These are phyloP conservation scores for Rhingia rostrata DNA, from an alignment of 2,888 invertebrate species.

Conservation along the genomic window DNA sequence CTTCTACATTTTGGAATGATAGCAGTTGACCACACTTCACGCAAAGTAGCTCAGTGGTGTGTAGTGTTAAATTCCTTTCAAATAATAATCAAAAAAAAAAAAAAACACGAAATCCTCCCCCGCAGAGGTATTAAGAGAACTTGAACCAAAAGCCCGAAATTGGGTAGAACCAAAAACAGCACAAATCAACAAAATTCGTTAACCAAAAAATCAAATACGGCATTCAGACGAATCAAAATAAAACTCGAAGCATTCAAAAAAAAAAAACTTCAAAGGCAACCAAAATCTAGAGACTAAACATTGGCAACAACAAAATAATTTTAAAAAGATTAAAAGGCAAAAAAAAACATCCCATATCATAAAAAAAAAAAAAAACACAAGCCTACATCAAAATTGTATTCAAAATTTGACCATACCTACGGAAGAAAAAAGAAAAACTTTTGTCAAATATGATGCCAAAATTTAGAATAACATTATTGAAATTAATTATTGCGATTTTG, in stretches of 20 bases:
- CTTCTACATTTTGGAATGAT: conserved; percentile 91
- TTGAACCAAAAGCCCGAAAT: conserved; percentile 43
- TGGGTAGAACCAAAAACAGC: conserved; percentile 34
- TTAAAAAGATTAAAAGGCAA: neutral
- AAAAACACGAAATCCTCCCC: conserved; percentile 49
- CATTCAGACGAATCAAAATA: neutral
- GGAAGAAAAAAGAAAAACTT: neutral
- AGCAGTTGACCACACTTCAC: conserved; percentile 78
- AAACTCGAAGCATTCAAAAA: neutral
- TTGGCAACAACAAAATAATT: neutral
- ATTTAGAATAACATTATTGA: conserved; percentile 25
- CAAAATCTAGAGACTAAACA: no score
- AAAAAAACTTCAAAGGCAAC: no score
- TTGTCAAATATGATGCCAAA: conserved; percentile 26
- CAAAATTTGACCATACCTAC: conserved; percentile 12
- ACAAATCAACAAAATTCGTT: conserved; percentile 1
- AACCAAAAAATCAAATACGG: conserved; percentile 25
- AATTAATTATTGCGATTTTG: conserved; percentile 49
- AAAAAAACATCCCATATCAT: conserved; percentile 53
- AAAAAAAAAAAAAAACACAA: conserved; percentile 4
- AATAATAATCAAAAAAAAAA: conserved; percentile 49
- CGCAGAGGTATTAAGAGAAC: conserved; percentile 35
- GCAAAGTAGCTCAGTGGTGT: conserved; percentile 77
- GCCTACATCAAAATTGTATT: conserved; percentile 8
- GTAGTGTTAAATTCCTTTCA: conserved; percentile 75